Conservation (phyloP, 2,113 vertebrate genomes). For the Upupa epops region DNA sequence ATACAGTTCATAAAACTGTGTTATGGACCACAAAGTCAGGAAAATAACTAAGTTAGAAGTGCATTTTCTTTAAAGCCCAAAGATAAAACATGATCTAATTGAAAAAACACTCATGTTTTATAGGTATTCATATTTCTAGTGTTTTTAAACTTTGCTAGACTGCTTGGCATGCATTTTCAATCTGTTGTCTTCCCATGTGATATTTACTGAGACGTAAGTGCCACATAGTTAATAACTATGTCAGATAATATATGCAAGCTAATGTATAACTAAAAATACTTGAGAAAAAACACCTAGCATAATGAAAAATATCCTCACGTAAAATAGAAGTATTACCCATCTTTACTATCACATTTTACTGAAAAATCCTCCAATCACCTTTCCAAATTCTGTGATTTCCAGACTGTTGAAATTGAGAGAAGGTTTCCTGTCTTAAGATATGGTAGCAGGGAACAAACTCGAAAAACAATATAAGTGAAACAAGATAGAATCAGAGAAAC, state of each 20-base stretch:
- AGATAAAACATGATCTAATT: background rate
- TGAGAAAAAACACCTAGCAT: background rate
- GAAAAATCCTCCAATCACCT: background rate
- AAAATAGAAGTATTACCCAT: background rate
- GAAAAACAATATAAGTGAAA: background rate
- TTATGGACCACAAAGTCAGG: background rate
- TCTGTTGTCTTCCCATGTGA: background rate
- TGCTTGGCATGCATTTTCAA: background rate
- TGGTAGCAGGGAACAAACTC: background rate
- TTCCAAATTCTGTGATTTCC: background rate
- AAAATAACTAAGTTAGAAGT: background rate
- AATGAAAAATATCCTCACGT: background rate
- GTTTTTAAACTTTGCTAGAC: background rate
- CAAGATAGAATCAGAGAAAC: background rate
- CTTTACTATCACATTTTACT: background rate
- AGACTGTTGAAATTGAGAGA: background rate
- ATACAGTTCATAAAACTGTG: background rate
- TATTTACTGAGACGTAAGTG: conserved; percentile 12
- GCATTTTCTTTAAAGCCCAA: background rate
- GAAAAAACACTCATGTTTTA: background rate
- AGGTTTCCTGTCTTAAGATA: background rate
- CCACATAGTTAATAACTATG: background rate
- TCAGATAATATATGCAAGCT: background rate
- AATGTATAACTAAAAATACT: background rate
- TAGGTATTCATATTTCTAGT: background rate